Conservation (phyloP, 2,888 invertebrate genomes). For the Salticus scenicus region DNA sequence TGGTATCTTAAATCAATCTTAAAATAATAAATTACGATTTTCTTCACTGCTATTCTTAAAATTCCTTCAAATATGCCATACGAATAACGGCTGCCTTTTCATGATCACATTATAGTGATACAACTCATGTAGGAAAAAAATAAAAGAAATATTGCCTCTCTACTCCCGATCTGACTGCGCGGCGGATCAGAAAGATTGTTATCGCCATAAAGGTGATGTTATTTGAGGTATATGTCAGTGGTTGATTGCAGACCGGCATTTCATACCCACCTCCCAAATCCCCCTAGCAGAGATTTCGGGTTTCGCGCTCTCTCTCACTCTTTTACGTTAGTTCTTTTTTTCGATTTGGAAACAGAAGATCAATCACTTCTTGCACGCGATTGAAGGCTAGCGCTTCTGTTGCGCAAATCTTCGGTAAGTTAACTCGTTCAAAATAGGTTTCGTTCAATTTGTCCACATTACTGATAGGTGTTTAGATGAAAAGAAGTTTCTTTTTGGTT, state of each 20-base stretch:
- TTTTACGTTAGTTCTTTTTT: constrained; percentile 10
- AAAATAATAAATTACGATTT: too few relatives aligned
- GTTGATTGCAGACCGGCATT: constrained; percentile 46
- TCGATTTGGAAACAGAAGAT: constrained; percentile 42
- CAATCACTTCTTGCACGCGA: constrained; percentile 58
- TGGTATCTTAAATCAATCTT: too few relatives aligned
- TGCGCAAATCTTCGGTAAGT: background rate
- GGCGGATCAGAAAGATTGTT: constrained; percentile 60
- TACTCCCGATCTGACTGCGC: constrained; percentile 10
- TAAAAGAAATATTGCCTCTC: background rate
- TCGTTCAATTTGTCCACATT: background rate
- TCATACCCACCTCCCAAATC: background rate
- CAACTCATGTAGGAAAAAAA: constrained; percentile 48
- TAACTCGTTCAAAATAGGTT: background rate
- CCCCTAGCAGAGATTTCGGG: constrained; percentile 1
- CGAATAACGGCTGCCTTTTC: background rate
- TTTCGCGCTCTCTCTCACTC: background rate
- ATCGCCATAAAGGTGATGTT: constrained; percentile 66
- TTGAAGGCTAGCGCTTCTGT: constrained; percentile 28
- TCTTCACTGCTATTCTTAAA: background rate
- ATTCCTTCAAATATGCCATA: background rate
- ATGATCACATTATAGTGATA: background rate
- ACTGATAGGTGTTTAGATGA: background rate
- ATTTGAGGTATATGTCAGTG: constrained; percentile 68
- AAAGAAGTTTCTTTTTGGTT: too few relatives aligned